Base-by-base conservation (phyloP, 2,797 vertebrate species). In the Sebastiscus tertius region DNA sequence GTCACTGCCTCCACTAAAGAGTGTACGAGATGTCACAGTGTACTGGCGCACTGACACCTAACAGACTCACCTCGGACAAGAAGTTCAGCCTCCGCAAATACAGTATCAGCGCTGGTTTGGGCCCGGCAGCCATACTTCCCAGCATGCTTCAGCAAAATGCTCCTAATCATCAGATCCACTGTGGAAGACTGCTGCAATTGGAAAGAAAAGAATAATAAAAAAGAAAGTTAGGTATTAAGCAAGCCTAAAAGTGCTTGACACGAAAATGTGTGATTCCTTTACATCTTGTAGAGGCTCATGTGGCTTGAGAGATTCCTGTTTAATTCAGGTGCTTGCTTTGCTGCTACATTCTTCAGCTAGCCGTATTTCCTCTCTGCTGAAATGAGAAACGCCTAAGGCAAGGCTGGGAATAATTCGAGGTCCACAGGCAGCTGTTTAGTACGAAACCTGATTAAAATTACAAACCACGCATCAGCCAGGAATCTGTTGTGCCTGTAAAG, bases 121-220 rank as follows among this genome's bases (percentile, higher is more conserved):
- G 97, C 97, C 89, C 95, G 96, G 94, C 98, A 99, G 68, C 97
- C 97, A 0, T 99, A 99, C 94, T 96, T 97, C 87, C 98, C 98
- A 72, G 98, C 98, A 86, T 99, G 98, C 96, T 96, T 96, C 96
- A 99, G 92, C 84, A 99, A 96, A 92, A 99, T 99, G 94, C 97
- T 99, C 92, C 98, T 97, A 93, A 99, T 99, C 98, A 99, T 99
- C 92, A 99, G 95, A 96, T 99, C 98, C 92, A 97, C 97, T 54
- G 98, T 97, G 56, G 98, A 98, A 0, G 97, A 95, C 97, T 99
- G 98, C 98, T 99, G 97, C 85, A 92, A 79, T 71, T 72, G 73
- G 39, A 80, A 74, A 71, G 55, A 18, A 89, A 66, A 71, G 52
- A 42, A 80, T 55, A 68, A 39, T 39, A 39, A 12, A 58, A 77